These are phyloP conservation scores for Nomada goodeniana DNA, from an alignment of 2,888 invertebrate species.

Conservation along the genomic window DNA sequence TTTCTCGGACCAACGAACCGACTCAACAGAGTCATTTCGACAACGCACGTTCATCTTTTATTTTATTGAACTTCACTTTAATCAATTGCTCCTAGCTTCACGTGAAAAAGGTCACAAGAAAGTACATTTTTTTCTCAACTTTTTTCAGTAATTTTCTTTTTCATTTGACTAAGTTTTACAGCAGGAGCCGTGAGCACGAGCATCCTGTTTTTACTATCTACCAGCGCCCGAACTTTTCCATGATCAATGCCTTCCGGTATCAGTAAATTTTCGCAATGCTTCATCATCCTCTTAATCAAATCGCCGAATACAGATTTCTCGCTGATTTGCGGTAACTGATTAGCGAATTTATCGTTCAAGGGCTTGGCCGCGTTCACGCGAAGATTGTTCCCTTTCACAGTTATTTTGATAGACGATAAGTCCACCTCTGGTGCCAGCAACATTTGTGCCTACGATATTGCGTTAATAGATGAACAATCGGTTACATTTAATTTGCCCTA, in stretches of 20 bases:
- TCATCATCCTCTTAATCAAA: conserved; percentile 58
- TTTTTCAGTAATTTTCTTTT: conserved; percentile 37
- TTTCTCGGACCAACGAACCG: conserved; percentile 7
- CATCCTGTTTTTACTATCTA: conserved; percentile 68
- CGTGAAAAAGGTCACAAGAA: not conserved
- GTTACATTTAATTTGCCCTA: not conserved
- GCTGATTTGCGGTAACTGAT: conserved; percentile 50
- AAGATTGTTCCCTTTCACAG: conserved; percentile 73
- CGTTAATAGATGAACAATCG: not conserved
- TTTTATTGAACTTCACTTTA: conserved; percentile 22
- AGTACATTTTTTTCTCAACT: not conserved
- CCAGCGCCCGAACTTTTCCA: conserved; percentile 69
- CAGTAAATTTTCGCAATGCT: conserved; percentile 70
- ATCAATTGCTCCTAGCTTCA: conserved; percentile 20
- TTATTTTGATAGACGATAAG: conserved; percentile 73
- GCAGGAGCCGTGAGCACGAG: conserved; percentile 71
- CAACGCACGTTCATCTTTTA: conserved; percentile 27
- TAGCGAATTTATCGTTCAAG: conserved; percentile 56
- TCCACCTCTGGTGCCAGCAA: conserved; percentile 71
- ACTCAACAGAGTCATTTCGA: not conserved
- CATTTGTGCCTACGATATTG: conserved; percentile 64
- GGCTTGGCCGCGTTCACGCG: conserved; percentile 67
- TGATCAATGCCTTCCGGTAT: conserved; percentile 71
- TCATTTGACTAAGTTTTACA: conserved; percentile 57
- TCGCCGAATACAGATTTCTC: conserved; percentile 61